Conservation (phyloP, 2,797 vertebrate species). For the Mus caroli region DNA sequence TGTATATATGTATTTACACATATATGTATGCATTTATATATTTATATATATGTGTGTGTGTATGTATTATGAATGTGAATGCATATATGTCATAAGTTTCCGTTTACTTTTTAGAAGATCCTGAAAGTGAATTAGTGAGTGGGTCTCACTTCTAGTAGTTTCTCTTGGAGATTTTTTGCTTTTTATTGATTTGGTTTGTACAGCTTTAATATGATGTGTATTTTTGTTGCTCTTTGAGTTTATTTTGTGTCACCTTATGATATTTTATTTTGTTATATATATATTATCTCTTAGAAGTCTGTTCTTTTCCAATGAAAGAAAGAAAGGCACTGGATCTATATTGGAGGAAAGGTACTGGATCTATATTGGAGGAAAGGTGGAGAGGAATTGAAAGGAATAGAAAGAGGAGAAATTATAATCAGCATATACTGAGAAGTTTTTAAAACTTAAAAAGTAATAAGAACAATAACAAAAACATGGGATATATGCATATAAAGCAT, state of each 20-base stretch:
- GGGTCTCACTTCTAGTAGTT: neutral
- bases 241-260: neutral
- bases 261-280: neutral
- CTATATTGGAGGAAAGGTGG: neutral
- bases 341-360: neutral
- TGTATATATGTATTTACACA: too few relatives aligned
- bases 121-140: neutral
- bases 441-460: neutral
- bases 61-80: too few relatives aligned
- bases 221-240: neutral
- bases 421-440: neutral
- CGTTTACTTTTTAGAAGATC: neutral
- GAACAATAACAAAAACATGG: neutral
- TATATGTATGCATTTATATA: too few relatives aligned
- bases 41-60: too few relatives aligned
- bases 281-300: neutral
- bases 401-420: neutral
- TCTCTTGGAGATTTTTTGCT: neutral
- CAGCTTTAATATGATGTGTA: neutral
- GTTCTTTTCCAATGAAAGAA: neutral
- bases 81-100: neutral
- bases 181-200: neutral
- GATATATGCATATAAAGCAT: neutral
- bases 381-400: too few relatives aligned
- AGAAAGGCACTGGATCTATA: neutral